Evolutionary conservation across 2,113 vertebrate species (phyloP).

Genomic region (Xenotilapia flavipinnis): DNA sequence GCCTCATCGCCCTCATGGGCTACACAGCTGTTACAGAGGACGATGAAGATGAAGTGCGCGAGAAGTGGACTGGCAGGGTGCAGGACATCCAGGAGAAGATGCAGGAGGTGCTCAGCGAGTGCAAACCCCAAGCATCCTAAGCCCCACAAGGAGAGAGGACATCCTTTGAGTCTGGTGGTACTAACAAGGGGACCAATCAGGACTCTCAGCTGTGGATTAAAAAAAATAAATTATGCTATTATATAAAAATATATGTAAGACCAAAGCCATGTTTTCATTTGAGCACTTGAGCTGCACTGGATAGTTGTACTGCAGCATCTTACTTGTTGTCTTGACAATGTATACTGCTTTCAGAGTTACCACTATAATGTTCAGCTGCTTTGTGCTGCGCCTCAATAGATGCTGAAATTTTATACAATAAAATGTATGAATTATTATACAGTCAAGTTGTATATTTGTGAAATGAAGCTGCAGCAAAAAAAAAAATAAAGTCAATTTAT

Average conservation of each 20-base stretch:
- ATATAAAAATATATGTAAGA: not conserved
- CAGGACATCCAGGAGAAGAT: constrained; percentile 72
- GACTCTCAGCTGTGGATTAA: not conserved
- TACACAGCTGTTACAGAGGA: constrained; percentile 72
- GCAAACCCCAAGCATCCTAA: constrained; percentile 37
- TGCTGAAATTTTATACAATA: constrained; percentile 39
- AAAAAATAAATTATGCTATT: constrained; percentile 21
- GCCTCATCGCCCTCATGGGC: constrained; percentile 73
- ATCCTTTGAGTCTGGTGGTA: not conserved
- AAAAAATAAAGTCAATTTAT: not conserved
- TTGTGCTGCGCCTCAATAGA: constrained; percentile 11
- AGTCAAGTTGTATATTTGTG: not conserved
- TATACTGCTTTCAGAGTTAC: not conserved
- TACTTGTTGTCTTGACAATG: not conserved
- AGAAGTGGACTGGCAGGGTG: constrained; percentile 70
- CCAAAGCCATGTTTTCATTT: constrained; percentile 28
- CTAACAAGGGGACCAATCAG: not conserved
- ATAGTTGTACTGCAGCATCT: not conserved
- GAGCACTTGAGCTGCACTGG: not conserved
- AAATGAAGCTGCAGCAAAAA: not conserved
- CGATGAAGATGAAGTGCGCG: constrained; percentile 68
- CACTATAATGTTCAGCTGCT: constrained; percentile 10
- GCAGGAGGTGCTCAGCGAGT: constrained; percentile 65
- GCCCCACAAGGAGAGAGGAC: not conserved
- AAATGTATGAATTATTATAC: not conserved